Evolutionary conservation across 2,888 invertebrate genomes (phyloP), one percentile per base, ranked within the genome.

Genomic region (Imbricaverruca yamaguchii): DNA sequence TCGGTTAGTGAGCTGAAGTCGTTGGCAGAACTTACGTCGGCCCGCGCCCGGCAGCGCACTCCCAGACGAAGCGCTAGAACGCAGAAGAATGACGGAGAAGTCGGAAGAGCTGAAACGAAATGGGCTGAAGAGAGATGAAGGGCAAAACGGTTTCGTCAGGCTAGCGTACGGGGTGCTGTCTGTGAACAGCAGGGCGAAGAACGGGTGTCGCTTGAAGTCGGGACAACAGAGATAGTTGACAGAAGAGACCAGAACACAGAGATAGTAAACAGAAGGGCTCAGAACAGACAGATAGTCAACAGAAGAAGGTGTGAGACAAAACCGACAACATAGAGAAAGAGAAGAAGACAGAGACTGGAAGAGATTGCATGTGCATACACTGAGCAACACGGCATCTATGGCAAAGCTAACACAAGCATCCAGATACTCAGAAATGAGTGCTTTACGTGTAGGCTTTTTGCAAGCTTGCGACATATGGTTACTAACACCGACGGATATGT

Each of bases 211-310:
- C 59, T 59, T 1, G 59, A 13, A 11, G 59, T 59, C 15, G 59
- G 3, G 59, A 59, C 59, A 59, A 7, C 11, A 59, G 59, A 11
- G 12, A 59, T 15, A 80, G 25, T 63, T 59, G 56, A 59, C 53
- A 80, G 23, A 80, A 39, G 57, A 13, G 63, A 61, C 23, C 63
- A 74, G 21, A 69, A 61, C 55, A 55, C 13, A 53, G 39, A 61
- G 56, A 55, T 55, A 80, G 53, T 39, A 0, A 21, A 80, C 21
- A 81, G 77, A 81, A 65, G 80, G 53, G 4, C n/a, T n/a, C 63
- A 86, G 81, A 81, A 81, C 81, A 86, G 84, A 53, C 65, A 80
- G 25, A 74, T 13, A 53, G 63, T 25, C 74, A 63, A 53, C 39
- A 80, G 69, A 63, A 80, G 74, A 80, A 82, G 80, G 57, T 53